These are phyloP conservation scores for Amphiduros pacificus DNA, from an alignment of 2,888 invertebrate species.

Conservation along the genomic window DNA sequence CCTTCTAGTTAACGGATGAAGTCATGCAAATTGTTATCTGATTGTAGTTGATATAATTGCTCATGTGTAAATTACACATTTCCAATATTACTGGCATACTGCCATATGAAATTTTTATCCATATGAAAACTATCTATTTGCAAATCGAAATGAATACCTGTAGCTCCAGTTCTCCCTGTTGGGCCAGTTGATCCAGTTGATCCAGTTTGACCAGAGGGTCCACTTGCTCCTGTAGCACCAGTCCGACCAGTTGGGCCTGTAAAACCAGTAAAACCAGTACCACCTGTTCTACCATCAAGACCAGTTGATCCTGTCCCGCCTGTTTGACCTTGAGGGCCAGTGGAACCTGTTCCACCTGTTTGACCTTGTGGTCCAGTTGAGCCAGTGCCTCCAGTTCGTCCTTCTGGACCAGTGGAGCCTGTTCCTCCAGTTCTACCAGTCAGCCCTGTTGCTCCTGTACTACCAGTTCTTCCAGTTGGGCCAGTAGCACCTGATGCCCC, in stretches of 20 bases:
- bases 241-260: conserved; percentile 14
- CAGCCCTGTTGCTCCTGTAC: conserved; percentile 4
- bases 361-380: conserved; percentile 1
- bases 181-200: not conserved
- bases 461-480: conserved; percentile 13
- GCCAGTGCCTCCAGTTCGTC: conserved; percentile 14
- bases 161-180: conserved; percentile 1
- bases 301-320: not conserved
- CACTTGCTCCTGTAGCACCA: conserved; percentile 21
- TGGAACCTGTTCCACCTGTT: not conserved
- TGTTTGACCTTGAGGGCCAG: not conserved
- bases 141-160: too few species aligned
- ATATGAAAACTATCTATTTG: too few species aligned
- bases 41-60: too few species aligned
- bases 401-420: conserved; percentile 3
- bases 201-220: not conserved
- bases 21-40: too few species aligned
- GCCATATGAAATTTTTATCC: too few species aligned
- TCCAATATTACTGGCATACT: too few species aligned
- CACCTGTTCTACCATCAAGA: not conserved
- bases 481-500: conserved; percentile 12
- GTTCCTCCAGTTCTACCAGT: not conserved
- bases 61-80: too few species aligned
- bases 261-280: conserved; percentile 15
- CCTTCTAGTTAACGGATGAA: too few species aligned